Evolutionary conservation across 2,113 vertebrate genomes (phyloP), one percentile per base, ranked within the genome.

Genomic region (Xiphias gladius): DNA sequence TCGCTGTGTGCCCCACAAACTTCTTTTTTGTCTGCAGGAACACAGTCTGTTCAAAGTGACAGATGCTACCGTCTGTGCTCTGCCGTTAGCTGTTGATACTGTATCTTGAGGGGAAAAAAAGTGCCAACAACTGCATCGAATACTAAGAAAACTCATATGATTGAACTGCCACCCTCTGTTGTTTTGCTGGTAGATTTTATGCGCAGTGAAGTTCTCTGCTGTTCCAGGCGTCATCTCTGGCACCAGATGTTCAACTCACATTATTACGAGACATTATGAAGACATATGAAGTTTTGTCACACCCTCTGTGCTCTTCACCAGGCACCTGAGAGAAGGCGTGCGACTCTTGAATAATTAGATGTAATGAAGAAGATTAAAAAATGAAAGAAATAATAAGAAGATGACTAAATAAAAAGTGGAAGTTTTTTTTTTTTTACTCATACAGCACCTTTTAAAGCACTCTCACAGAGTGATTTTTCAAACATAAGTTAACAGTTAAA

Each of bases 11-110:
- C 73, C 14, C 13, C 72, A 32, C 46, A 71, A 50, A 61, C 72
- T 39, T 79, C n/a, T n/a, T 63, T 5, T n/a, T 54, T n/a, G 30
- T 63, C 43, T 59, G 37, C 16, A 62, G 62, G 58, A 62, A 54
- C 54, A 48, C 65, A 73, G 73, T 37, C 43, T 79, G 54, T 77
- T 89, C 39, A 69, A 52, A 79, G 66, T 82, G 85, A 82, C 82
- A 84, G 73, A 82, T 85, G 82, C 69, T 69, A 43, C 83, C 46
- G 67, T 72, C 79, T 58, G 58, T 30, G 57, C 65, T 80, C 55
- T 86, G 68, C 79, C 8, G 5, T 73, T 52, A n/a, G 73, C 81
- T 88, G 68, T 83, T 83, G 79, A 85, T 86, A 84, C 66, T 79
- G 83, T 84, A 73, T 84, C 80, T 43, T 14, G 20, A 68, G 41